Evolutionary conservation across 2,888 invertebrate species (phyloP).

Genomic region (Pseudanteris insignis): DNA sequence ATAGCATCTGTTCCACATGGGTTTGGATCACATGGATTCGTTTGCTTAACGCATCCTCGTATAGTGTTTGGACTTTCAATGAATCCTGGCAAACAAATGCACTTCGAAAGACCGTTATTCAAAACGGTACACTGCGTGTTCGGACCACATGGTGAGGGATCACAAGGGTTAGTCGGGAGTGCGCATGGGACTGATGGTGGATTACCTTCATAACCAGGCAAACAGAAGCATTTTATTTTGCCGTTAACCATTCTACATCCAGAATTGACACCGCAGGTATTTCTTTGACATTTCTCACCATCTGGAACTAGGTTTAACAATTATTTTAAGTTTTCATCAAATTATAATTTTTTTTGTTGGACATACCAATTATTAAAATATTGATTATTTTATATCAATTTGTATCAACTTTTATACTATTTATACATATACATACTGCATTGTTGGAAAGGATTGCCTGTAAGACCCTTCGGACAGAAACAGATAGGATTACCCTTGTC

Average conservation of each 20-base stretch:
- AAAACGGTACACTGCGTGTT: conserved; percentile 85
- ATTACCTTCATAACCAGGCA: conserved; percentile 86
- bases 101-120: conserved; percentile 84
- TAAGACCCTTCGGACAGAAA: conserved; percentile 87
- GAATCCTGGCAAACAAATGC: conserved; percentile 84
- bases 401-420: background rate
- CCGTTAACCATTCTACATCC: conserved; percentile 81
- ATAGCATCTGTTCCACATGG: conserved; percentile 82
- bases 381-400: no score
- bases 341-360: no score
- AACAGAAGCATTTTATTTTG: conserved; percentile 85
- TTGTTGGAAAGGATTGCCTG: conserved; percentile 89
- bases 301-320: conserved; percentile 75
- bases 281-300: conserved; percentile 83
- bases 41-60: conserved; percentile 81
- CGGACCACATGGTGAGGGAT: conserved; percentile 87
- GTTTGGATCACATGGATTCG: conserved; percentile 84
- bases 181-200: conserved; percentile 79
- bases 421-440: conserved; percentile 78
- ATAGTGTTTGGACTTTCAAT: conserved; percentile 89
- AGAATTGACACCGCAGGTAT: conserved; percentile 85
- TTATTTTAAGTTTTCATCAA: no score
- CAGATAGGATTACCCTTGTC: conserved; percentile 89
- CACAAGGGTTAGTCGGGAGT: conserved; percentile 81
- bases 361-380: no score